phyloP scores from a whole-genome alignment of 2,113 vertebrate species.

The Microtus montanus region DNA sequence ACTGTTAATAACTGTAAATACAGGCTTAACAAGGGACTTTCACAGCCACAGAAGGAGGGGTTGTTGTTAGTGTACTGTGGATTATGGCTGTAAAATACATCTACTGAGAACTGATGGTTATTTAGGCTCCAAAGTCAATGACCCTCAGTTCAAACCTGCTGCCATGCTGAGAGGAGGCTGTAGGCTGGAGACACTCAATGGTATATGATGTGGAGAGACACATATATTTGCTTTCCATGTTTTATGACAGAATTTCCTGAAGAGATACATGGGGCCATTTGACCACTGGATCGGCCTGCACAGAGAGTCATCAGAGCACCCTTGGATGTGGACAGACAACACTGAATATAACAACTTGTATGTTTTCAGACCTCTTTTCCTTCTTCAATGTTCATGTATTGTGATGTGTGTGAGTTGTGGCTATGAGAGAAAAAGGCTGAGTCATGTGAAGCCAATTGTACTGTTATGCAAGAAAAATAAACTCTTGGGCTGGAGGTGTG shows the following conservation, averaged over 20 bases:
- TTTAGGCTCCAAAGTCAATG: rapidly evolving
- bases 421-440: neutral
- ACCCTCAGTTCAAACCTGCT: neutral
- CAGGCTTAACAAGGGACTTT: too few species aligned
- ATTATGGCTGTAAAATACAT: rapidly evolving
- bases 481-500: neutral
- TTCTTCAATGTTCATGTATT: rapidly evolving
- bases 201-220: too few species aligned
- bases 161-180: neutral
- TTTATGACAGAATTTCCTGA: neutral
- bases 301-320: too few species aligned
- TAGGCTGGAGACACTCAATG: too few species aligned
- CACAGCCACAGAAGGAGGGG: too few species aligned
- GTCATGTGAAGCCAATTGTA: too few species aligned
- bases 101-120: neutral
- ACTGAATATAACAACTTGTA: neutral
- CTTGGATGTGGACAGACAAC: neutral
- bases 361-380: neutral
- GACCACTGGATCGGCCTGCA: too few species aligned
- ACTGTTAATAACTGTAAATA: neutral
- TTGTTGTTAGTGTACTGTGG: rapidly evolving
- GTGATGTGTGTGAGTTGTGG: neutral
- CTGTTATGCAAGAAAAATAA: neutral
- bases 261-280: too few species aligned
- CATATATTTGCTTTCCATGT: neutral